Percentiles rank a stretch among this genome's conserved stretches.
phyloP scores from a whole-genome alignment of 2,888 invertebrate species.

The Boloria selene region DNA sequence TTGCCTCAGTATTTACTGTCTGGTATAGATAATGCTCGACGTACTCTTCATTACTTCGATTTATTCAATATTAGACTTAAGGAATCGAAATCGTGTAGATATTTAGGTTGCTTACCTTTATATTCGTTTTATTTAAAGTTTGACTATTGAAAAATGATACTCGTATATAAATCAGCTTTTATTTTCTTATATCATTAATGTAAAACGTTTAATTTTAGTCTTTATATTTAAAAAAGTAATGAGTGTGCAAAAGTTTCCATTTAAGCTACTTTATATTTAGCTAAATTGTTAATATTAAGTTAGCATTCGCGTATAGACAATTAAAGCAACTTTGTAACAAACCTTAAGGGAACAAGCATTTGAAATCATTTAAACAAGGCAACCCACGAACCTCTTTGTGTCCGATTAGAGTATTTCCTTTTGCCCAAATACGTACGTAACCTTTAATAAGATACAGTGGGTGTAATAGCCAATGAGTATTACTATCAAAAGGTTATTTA shows the following conservation, averaged over 20 bases:
- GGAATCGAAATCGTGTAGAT: no score
- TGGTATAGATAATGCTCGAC: conserved; percentile 4
- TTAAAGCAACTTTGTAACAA: conserved; percentile 1
- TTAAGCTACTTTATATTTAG: no score
- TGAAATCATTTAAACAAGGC: conserved; percentile 35
- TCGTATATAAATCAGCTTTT: no score
- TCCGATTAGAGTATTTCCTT: conserved; percentile 31
- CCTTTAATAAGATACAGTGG: conserved; percentile 30
- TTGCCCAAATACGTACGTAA: conserved; percentile 29
- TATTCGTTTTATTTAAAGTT: no score
- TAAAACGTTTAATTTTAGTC: no score
- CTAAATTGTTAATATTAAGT: background rate
- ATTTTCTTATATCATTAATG: no score
- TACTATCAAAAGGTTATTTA: conserved; percentile 46
- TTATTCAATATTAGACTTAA: no score
- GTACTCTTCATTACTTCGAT: background rate
- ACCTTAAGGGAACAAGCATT: conserved; percentile 25
- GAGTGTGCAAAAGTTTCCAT: background rate
- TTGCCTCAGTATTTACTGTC: conserved; percentile 23
- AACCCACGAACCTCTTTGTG: conserved; percentile 38
- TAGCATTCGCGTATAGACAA: background rate
- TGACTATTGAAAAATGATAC: no score
- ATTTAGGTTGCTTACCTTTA: no score
- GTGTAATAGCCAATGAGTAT: conserved; percentile 43
- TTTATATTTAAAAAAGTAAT: no score